Conservation (phyloP, 2,797 vertebrate species). For the Taeniopygia guttata region DNA sequence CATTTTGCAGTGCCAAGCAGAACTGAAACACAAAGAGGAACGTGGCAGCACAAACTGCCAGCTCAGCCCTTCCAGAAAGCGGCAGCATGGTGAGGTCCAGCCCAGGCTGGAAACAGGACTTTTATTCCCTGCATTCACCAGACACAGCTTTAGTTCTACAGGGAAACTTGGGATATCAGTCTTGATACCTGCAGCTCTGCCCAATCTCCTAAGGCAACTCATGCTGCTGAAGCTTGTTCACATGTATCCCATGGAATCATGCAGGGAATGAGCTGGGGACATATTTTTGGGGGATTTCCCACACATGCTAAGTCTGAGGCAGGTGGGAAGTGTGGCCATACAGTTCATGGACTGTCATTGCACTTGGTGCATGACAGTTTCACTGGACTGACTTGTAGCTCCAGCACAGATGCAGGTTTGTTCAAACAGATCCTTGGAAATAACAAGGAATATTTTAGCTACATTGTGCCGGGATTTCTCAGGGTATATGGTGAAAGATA, state of each 20-base stretch:
- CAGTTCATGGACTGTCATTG: background rate
- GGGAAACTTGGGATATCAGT: background rate
- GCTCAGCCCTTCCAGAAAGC: constrained; percentile 40
- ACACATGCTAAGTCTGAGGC: background rate
- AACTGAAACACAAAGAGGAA: constrained; percentile 28
- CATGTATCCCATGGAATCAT: accelerated
- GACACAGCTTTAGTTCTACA: background rate
- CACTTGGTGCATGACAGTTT: background rate
- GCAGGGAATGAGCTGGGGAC: background rate
- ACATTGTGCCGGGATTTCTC: background rate
- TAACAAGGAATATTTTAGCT: background rate
- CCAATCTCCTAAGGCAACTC: background rate
- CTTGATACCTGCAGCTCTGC: background rate
- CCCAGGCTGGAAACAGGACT: background rate
- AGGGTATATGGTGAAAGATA: background rate
- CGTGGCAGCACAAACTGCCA: background rate
- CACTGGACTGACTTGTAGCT: background rate
- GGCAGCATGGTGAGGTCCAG: accelerated
- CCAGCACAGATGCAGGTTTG: background rate
- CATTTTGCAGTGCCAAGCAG: constrained; percentile 14
- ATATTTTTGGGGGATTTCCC: background rate
- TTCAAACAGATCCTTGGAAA: background rate
- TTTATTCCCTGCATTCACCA: background rate
- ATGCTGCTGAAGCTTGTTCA: background rate
- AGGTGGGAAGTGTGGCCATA: background rate